Evolutionary conservation across 2,113 vertebrate genomes (phyloP), one percentile per base, ranked within the genome.

Genomic region (Nothoprocta perdicaria): DNA sequence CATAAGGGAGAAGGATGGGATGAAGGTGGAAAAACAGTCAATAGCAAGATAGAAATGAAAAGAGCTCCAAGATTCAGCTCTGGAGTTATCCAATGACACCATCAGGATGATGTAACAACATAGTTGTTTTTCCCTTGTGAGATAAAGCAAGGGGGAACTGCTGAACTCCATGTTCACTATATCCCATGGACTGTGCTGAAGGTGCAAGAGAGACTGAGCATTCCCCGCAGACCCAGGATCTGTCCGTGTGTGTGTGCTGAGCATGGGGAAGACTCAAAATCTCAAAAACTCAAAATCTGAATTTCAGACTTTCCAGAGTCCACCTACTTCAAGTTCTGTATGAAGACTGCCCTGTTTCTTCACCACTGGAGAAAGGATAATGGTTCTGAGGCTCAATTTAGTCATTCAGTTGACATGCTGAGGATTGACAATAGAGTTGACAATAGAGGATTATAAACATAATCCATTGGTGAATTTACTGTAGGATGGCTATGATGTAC

Each of bases 171-270:
- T 16, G 69, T 11, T 53, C 67, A 57, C 7, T n/a, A 14, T 61
- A 60, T 27, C 18, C 11, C 2, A 1, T 43, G 50, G 41, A 27
- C 18, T 58, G 82, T 58, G 29, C 60, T 77, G 61, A 53, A 33
- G 4, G 8, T 66, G 35, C 57, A 62, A 58, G 27, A 77, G 57
- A 50, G 5, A 38, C 33, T 71, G 31, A 60, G 33, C 15, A 16
- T 55, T 63, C 31, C 17, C 24, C 68, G 29, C 29, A 90, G 63
- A 21, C 24, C 58, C 24, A 50, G 57, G 12, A 6, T 58, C 6
- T 10, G 9, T 43, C 8, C 38, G 14, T 3, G 0, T 38, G 18
- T 10, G 12, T 78, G 9, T 65, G 3, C 2, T 38, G 38, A 22
- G 41, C 15, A 55, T 52, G 27, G 14, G n/a, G 55, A 81, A 16